phyloP scores from a whole-genome alignment of 2,888 invertebrate genomes.

The Drosophila parthenogenetica region DNA sequence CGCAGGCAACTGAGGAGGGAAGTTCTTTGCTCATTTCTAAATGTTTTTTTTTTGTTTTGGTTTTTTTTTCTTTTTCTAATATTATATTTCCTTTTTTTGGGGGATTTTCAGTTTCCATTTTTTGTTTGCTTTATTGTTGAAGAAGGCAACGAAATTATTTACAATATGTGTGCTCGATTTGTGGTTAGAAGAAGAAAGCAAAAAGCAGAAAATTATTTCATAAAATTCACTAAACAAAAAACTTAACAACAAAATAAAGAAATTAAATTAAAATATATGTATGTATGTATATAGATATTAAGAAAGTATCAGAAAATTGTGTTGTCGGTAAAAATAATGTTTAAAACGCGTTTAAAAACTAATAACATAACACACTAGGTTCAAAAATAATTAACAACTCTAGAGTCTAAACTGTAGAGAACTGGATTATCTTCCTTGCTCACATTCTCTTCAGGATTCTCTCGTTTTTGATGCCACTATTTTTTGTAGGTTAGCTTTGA shows the following conservation, averaged over 20 bases:
- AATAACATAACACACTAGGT: slow-evolving; percentile 53
- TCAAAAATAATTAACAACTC: slow-evolving; percentile 49
- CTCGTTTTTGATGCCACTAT: not conserved
- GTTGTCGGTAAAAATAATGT: slow-evolving; percentile 11
- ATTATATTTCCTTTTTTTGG: slow-evolving; percentile 34
- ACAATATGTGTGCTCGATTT: slow-evolving; percentile 63
- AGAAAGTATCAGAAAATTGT: slow-evolving; percentile 32
- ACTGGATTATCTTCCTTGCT: not conserved
- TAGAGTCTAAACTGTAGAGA: slow-evolving; percentile 27
- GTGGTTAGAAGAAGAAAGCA: slow-evolving; percentile 31
- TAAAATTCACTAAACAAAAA: slow-evolving; percentile 56
- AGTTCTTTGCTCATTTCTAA: slow-evolving; percentile 78
- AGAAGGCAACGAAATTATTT: slow-evolving; percentile 75
- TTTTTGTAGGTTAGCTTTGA: slow-evolving; percentile 18
- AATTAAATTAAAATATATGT: not conserved
- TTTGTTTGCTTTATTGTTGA: slow-evolving; percentile 42
- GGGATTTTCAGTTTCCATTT: slow-evolving; percentile 29
- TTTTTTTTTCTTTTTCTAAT: slow-evolving; percentile 38
- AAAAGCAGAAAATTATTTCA: slow-evolving; percentile 22
- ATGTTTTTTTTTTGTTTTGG: slow-evolving; percentile 56
- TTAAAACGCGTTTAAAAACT: slow-evolving; percentile 35
- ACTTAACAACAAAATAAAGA: slow-evolving; percentile 46
- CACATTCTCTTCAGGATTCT: not conserved
- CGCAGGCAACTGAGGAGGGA: slow-evolving; percentile 77
- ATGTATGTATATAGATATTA: slow-evolving; percentile 16